Conservation (phyloP, 2,113 vertebrate species). For the Strix aluco region DNA sequence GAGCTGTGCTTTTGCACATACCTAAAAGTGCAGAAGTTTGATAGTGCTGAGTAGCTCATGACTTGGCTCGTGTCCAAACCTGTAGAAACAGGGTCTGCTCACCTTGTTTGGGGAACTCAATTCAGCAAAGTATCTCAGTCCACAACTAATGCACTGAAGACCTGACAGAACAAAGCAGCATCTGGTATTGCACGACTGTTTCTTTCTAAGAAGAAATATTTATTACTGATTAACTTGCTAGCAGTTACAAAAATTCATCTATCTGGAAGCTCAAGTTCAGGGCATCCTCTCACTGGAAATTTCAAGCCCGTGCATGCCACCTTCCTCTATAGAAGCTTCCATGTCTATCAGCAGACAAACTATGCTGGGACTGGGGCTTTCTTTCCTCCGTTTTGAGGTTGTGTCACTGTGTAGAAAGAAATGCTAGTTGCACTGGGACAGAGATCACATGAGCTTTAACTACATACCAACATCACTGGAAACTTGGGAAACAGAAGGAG, state of each 20-base stretch:
- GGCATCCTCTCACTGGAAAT: background rate
- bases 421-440: background rate
- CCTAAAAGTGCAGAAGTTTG: background rate
- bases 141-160: rapidly evolving
- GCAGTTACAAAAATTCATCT: background rate
- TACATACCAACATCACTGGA: background rate
- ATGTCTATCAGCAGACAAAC: background rate
- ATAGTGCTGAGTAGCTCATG: background rate
- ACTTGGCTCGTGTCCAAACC: background rate
- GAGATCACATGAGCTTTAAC: background rate
- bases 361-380: background rate
- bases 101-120: background rate
- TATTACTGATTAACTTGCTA: background rate
- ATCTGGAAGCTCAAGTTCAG: background rate
- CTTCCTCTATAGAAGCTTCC: background rate
- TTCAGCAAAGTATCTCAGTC: background rate
- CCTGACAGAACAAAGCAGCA: background rate
- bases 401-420: background rate
- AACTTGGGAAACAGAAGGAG: background rate
- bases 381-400: background rate
- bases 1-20: background rate
- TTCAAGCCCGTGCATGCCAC: background rate
- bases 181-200: background rate
- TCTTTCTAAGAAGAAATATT: background rate
- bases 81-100: background rate